Evolutionary conservation across 2,888 invertebrate species (phyloP).

Genomic region (Drepana falcataria): DNA sequence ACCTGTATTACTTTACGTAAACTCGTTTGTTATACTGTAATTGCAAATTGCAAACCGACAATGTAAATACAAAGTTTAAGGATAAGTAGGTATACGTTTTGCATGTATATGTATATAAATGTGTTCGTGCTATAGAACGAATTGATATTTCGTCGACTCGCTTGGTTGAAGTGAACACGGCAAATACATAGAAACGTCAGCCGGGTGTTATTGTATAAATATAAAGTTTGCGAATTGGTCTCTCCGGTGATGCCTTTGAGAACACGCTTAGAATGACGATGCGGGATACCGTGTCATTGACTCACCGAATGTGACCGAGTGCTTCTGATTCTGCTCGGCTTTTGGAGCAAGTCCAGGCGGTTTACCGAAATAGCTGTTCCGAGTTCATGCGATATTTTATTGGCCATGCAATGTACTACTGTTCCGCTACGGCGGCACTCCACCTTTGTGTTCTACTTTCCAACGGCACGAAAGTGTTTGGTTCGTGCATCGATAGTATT

Average conservation of each 20-base stretch:
- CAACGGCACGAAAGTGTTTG: neutral
- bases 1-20: no score
- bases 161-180: no score
- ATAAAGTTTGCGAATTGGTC: slow-evolving; percentile 40
- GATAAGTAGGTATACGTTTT: no score
- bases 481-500: neutral
- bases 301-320: slow-evolving; percentile 70
- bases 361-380: slow-evolving; percentile 71
- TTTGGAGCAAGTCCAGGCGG: slow-evolving; percentile 73
- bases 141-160: neutral
- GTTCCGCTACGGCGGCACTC: slow-evolving; percentile 28
- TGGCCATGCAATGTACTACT: slow-evolving; percentile 40
- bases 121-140: neutral
- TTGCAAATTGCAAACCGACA: no score
- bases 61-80: no score
- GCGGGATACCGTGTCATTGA: slow-evolving; percentile 57
- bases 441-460: slow-evolving; percentile 6
- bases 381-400: slow-evolving; percentile 59
- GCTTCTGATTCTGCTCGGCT: slow-evolving; percentile 53
- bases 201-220: slow-evolving; percentile 29
- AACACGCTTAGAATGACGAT: slow-evolving; percentile 19
- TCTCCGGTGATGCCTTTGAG: slow-evolving; percentile 14
- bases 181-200: slow-evolving; percentile 11
- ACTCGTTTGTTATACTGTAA: no score
- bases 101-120: no score